These are phyloP conservation scores for Megaceryle torquata DNA, from an alignment of 2,113 vertebrate genomes.

Conservation along the genomic window DNA sequence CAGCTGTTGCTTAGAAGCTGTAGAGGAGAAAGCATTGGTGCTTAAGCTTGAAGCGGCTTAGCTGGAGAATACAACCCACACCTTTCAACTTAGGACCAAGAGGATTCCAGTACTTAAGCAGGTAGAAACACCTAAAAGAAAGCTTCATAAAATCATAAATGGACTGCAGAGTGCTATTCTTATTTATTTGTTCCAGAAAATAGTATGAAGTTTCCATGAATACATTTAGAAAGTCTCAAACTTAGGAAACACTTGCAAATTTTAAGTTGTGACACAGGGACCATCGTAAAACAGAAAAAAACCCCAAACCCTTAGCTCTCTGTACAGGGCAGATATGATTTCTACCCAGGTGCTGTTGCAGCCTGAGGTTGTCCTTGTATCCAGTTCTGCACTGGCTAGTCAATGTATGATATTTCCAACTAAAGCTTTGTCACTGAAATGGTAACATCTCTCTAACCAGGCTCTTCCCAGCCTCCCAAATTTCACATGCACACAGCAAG, in stretches of 20 bases:
- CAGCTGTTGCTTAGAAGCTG: slow-evolving; percentile 21
- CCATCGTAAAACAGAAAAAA: neutral
- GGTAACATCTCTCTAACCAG: neutral
- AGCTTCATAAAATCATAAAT: neutral
- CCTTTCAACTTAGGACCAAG: neutral
- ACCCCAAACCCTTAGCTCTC: neutral
- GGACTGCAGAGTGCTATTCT: neutral
- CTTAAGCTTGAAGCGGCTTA: neutral
- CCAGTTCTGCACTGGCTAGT: neutral
- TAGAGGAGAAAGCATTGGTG: neutral
- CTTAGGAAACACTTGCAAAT: neutral
- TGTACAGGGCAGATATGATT: neutral
- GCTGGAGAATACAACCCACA: neutral
- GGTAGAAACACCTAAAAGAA: neutral
- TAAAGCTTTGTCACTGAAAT: neutral
- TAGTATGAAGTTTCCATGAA: neutral
- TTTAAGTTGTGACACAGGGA: neutral
- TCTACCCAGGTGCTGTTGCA: neutral
- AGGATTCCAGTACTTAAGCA: neutral
- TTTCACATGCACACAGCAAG: neutral
- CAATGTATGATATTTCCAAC: neutral
- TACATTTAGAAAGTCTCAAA: neutral
- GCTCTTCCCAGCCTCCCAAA: neutral
- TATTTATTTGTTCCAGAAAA: neutral
- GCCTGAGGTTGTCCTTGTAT: neutral